Evolutionary conservation across 2,797 vertebrate genomes (phyloP).

Genomic region (Mus spretus): DNA sequence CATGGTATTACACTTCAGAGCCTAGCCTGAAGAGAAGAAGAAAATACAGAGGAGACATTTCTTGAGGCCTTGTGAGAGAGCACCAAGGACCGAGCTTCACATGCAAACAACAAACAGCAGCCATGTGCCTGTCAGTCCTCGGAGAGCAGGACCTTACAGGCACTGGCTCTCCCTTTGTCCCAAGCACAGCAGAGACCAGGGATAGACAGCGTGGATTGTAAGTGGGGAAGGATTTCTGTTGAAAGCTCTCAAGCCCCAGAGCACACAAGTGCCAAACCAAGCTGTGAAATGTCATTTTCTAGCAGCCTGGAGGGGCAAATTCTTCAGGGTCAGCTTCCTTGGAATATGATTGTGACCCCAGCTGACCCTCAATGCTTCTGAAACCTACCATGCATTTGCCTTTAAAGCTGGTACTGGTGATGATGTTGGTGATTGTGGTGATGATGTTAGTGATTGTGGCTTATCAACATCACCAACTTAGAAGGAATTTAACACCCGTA

Average conservation of each 20-base stretch:
- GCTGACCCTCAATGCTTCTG: conserved; percentile 11
- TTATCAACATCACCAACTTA: conserved; percentile 20
- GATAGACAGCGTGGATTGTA: neutral
- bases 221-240: conserved; percentile 35
- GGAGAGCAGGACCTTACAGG: neutral
- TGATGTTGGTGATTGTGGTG: neutral
- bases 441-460: neutral
- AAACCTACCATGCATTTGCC: neutral
- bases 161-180: neutral
- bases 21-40: neutral
- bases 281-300: conserved; percentile 6
- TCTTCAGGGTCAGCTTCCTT: conserved; percentile 31
- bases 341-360: neutral
- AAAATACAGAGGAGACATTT: neutral
- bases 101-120: neutral
- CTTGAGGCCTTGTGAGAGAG: neutral
- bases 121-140: neutral
- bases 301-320: neutral
- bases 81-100: neutral
- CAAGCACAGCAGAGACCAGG: neutral
- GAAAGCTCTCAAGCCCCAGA: conserved; percentile 26
- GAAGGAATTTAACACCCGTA: conserved; percentile 10
- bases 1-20: neutral
- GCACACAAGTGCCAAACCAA: neutral
- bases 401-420: neutral